Evolutionary conservation across 2,113 vertebrate genomes (phyloP).

Genomic region (Hypomesus transpacificus): DNA sequence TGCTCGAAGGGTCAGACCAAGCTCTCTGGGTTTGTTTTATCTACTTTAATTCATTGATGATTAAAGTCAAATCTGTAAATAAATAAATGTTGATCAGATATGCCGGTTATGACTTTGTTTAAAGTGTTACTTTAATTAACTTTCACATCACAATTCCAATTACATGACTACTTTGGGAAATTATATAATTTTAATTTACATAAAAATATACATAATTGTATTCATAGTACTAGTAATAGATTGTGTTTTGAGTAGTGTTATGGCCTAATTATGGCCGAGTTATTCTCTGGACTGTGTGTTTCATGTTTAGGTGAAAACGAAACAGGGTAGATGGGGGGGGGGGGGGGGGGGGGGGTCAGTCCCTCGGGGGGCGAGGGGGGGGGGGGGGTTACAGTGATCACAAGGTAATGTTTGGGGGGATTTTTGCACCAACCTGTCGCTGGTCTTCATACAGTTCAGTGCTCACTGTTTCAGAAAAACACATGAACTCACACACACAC

Average conservation of each 20-base stretch:
- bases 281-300: slow-evolving; percentile 34
- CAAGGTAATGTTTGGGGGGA: slow-evolving; percentile 35
- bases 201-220: not conserved
- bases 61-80: no score
- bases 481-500: no score
- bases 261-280: not conserved
- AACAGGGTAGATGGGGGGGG: slow-evolving; percentile 30
- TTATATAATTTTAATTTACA: not conserved
- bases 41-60: no score
- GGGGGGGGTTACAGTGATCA: slow-evolving; percentile 7
- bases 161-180: no score
- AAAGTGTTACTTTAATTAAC: no score
- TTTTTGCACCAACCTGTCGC: slow-evolving; percentile 16
- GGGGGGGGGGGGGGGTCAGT: slow-evolving; percentile 54
- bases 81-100: not conserved
- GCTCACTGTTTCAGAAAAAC: slow-evolving; percentile 11
- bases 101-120: not conserved
- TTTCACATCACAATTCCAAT: no score
- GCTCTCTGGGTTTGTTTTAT: not conserved
- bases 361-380: slow-evolving; percentile 38
- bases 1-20: not conserved
- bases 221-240: no score
- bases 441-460: slow-evolving; percentile 20
- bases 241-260: not conserved
- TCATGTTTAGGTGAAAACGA: slow-evolving; percentile 67